Evolutionary conservation across 2,113 vertebrate genomes (phyloP), one percentile per base, ranked within the genome.

Genomic region (Indicator indicator): DNA sequence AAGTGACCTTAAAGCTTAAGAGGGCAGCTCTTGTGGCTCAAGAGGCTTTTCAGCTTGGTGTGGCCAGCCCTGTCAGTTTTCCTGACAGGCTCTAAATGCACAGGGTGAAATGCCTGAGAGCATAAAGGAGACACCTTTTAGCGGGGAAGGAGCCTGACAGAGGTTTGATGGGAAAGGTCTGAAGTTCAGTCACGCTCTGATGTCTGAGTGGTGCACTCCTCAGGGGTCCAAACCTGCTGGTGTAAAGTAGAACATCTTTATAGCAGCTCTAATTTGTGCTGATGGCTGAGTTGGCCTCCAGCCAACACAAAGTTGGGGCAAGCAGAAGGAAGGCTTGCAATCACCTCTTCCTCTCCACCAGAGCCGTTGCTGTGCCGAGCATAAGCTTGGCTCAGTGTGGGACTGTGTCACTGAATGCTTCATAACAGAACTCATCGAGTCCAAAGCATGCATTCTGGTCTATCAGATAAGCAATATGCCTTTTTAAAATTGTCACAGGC

Each of bases 401-500:
- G 89, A 94, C 95, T 96, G 89, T 94, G 89, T 94, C 94, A 95
- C 65, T 77, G 89, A 95, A 80, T 79, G 74, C 90, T 96, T 96
- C 85, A 62, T 86, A 96, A 89, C 76, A 96, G 88, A 96, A 93
- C 32, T 75, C 93, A 94, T 86, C 74, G 79, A 95, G 94, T 96
- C 81, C 83, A 95, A 96, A 92, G 92, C 80, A 65, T 92, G 89
- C 92, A 94, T 97, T 96, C 94, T 96, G 78, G 95, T 97, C 94
- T 97, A 97, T 97, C 97, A 96, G 96, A 94, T 97, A 98, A 97
- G 95, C 95, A 96, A 94, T 95, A 96, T 97, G 94, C 90, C 93
- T 97, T 97, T 98, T 97, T 86, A 95, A 97, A 98, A 96, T 97
- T 97, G 91, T 97, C 97, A 96, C 96, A 96, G 8, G 97, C 93